Evolutionary conservation across 2,888 invertebrate species (phyloP).

Genomic region (Lacanobia oleracea): DNA sequence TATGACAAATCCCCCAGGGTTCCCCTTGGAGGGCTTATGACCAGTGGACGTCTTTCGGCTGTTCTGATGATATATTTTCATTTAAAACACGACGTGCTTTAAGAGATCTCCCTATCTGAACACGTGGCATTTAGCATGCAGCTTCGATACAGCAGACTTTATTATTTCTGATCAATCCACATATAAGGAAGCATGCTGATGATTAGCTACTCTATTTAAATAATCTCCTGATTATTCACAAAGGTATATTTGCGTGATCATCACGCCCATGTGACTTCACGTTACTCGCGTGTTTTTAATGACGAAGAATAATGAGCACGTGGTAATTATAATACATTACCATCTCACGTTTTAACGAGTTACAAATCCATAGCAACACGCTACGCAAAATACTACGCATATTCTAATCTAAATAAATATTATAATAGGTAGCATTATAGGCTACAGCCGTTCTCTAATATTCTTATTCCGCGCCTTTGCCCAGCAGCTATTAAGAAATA

Average conservation of each 20-base stretch:
- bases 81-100: not conserved
- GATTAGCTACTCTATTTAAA: constrained; percentile 4
- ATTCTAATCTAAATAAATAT: constrained; percentile 8
- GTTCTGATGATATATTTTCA: no score
- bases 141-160: no score
- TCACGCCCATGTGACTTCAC: constrained; percentile 41
- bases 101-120: not conserved
- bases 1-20: no score
- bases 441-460: no score
- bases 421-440: constrained; percentile 3
- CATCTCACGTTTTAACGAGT: constrained; percentile 32
- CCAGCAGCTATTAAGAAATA: no score
- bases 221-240: constrained; percentile 24
- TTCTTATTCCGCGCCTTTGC: no score
- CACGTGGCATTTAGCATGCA: not conserved
- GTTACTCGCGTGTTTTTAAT: constrained; percentile 51
- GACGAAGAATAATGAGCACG: constrained; percentile 53
- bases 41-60: no score
- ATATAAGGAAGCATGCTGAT: no score
- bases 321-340: constrained; percentile 54
- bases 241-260: constrained; percentile 9
- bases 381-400: constrained; percentile 17
- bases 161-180: no score
- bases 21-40: no score
- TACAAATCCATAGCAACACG: constrained; percentile 34